Evolutionary conservation across 2,888 invertebrate genomes (phyloP).

Genomic region (Eupeodes luniger): DNA sequence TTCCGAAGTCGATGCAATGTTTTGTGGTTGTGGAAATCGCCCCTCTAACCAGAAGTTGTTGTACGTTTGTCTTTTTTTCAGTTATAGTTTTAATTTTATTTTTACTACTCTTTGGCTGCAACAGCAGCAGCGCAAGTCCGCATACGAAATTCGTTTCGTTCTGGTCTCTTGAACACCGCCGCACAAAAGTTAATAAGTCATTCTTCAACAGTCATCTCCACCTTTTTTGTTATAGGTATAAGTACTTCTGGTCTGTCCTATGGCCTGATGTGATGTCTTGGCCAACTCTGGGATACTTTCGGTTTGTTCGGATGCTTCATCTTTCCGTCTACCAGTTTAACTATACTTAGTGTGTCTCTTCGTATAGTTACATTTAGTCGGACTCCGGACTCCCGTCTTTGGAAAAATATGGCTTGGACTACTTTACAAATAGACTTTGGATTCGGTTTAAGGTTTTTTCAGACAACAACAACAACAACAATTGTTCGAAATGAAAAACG

Average conservation of each 20-base stretch:
- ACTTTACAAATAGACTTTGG: slow-evolving; percentile 75
- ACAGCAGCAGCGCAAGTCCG: slow-evolving; percentile 59
- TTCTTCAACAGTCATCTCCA: slow-evolving; percentile 77
- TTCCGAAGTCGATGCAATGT: slow-evolving; percentile 46
- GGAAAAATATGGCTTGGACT: slow-evolving; percentile 61
- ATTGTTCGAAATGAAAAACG: slow-evolving; percentile 30
- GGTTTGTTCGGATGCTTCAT: slow-evolving; percentile 32
- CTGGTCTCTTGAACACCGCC: slow-evolving; percentile 78
- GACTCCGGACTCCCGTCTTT: not conserved
- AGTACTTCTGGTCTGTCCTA: slow-evolving; percentile 3
- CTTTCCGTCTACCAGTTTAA: slow-evolving; percentile 41
- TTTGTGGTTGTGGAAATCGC: slow-evolving; percentile 70
- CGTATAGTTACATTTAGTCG: not conserved
- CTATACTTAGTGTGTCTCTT: not conserved
- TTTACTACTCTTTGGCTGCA: slow-evolving; percentile 59
- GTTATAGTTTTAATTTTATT: slow-evolving; percentile 60
- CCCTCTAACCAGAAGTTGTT: slow-evolving; percentile 69
- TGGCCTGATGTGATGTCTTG: not conserved
- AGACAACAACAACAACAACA: slow-evolving; percentile 18
- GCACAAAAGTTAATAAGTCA: slow-evolving; percentile 78
- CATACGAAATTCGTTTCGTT: slow-evolving; percentile 77
- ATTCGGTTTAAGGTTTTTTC: slow-evolving; percentile 72
- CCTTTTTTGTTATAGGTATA: slow-evolving; percentile 60
- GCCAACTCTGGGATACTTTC: slow-evolving; percentile 16
- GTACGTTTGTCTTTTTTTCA: slow-evolving; percentile 53